Conservation (phyloP, 2,797 vertebrate species). For the Sternotherus odoratus region DNA sequence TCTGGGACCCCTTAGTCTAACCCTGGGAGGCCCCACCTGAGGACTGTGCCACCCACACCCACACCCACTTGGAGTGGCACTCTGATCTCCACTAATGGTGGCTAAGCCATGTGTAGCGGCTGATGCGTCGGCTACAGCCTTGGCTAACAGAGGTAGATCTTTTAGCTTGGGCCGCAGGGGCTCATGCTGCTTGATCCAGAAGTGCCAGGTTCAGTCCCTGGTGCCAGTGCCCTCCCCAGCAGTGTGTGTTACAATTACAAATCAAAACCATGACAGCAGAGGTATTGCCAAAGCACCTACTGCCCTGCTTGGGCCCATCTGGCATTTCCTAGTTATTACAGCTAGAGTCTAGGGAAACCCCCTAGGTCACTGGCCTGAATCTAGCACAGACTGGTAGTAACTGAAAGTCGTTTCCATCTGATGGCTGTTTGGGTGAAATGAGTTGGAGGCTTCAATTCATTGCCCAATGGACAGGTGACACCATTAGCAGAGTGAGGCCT, state of each 20-base stretch:
- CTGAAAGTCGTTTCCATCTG: background rate
- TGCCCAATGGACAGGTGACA: background rate
- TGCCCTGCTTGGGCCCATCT: background rate
- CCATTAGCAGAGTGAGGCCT: background rate
- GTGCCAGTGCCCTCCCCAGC: too few species aligned
- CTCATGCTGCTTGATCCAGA: background rate
- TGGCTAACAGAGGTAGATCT: background rate
- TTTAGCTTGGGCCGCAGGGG: background rate
- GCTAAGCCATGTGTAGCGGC: background rate
- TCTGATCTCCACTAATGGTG: too few species aligned
- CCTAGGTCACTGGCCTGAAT: background rate
- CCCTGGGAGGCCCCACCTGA: background rate
- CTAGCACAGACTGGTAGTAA: background rate
- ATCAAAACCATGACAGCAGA: background rate
- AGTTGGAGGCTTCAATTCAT: background rate
- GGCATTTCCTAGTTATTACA: background rate
- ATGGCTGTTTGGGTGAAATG: background rate
- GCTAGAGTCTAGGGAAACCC: background rate
- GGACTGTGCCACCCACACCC: too few species aligned
- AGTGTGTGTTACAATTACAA: background rate
- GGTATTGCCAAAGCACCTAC: background rate
- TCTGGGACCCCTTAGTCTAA: background rate
- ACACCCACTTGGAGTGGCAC: too few species aligned
- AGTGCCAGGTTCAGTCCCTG: background rate
- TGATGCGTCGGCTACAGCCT: too few species aligned